Evolutionary conservation across 2,113 vertebrate genomes (phyloP).

Genomic region (Fregetta grallaria): DNA sequence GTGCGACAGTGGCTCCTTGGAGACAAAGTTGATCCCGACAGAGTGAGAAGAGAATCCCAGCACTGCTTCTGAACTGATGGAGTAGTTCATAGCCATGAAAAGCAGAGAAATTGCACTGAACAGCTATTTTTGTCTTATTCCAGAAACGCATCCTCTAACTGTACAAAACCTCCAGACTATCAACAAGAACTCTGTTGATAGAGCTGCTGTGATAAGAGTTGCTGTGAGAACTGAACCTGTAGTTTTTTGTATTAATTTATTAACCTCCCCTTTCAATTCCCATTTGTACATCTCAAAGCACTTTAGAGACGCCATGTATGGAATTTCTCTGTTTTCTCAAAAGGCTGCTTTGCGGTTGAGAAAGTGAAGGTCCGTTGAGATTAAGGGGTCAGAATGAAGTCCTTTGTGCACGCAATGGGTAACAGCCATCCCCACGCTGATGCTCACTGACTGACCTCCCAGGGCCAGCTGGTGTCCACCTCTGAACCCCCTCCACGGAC

Average conservation of each 20-base stretch:
- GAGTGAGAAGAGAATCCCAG: background rate
- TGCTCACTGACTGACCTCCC: background rate
- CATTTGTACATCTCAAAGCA: no score
- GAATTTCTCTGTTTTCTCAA: background rate
- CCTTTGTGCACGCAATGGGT: fast-evolving
- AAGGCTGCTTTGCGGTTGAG: background rate
- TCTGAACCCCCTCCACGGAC: background rate
- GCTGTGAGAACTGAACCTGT: background rate
- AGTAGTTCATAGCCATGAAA: background rate
- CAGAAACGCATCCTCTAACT: background rate
- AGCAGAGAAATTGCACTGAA: background rate
- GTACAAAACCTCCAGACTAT: background rate
- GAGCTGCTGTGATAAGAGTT: no score
- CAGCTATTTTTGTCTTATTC: background rate
- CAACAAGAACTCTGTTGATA: background rate
- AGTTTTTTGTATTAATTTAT: background rate
- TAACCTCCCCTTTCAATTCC: background rate
- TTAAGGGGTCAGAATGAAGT: background rate
- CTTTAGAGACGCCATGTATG: fast-evolving
- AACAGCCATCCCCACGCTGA: background rate
- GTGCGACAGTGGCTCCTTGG: background rate
- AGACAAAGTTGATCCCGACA: background rate
- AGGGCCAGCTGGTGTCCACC: background rate
- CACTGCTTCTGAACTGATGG: background rate
- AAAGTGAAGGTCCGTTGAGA: background rate